Conservation (phyloP, 2,888 invertebrate species). For the Phalera bucephala region DNA sequence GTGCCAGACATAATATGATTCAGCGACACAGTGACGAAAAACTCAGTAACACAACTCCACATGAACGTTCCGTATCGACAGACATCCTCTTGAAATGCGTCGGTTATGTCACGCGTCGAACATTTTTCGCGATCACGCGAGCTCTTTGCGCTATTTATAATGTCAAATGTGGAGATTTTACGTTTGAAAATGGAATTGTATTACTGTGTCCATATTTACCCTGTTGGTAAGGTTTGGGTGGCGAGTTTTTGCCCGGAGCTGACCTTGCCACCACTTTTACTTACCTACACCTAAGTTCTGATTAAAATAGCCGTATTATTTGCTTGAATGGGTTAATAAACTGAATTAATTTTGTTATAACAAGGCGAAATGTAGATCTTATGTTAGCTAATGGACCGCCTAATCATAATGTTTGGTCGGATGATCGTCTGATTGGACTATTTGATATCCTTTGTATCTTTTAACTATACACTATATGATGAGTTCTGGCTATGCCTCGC, state of each 20-base stretch:
- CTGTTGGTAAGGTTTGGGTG: slow-evolving; percentile 29
- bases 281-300: slow-evolving; percentile 47
- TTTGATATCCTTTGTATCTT: neutral
- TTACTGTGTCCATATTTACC: slow-evolving; percentile 28
- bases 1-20: slow-evolving; percentile 32
- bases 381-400: slow-evolving; percentile 20
- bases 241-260: slow-evolving; percentile 39
- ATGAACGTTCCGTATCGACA: slow-evolving; percentile 4
- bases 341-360: slow-evolving; percentile 44
- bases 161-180: neutral
- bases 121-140: too few relatives aligned
- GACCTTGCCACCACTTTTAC: slow-evolving; percentile 55
- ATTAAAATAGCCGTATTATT: slow-evolving; percentile 41
- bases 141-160: neutral
- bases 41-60: slow-evolving; percentile 29
- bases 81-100: slow-evolving; percentile 8
- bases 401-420: slow-evolving; percentile 11
- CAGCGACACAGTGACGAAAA: slow-evolving; percentile 19
- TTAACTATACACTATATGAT: too few relatives aligned
- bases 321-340: slow-evolving; percentile 42
- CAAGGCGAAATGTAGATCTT: slow-evolving; percentile 24
- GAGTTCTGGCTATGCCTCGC: too few relatives aligned
- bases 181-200: slow-evolving; percentile 5
- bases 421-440: neutral
- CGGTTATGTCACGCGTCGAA: too few relatives aligned